Base-by-base conservation (phyloP, 92 coral and sea anemone species). In the Pocillopora meandrina region DNA sequence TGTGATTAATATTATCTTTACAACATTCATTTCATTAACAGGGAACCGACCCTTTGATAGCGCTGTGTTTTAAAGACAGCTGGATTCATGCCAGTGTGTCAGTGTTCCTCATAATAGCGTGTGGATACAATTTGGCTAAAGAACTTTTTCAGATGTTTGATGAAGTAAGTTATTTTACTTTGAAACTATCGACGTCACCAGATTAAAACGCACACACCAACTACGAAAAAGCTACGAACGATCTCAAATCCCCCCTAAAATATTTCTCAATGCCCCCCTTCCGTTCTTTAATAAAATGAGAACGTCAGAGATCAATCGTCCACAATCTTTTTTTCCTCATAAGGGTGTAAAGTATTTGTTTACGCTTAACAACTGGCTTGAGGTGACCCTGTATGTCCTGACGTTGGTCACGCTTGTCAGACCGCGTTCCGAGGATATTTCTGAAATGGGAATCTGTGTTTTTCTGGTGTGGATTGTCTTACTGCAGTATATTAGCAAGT, bases 401-500 rank as follows among this genome's bases (percentile, higher is more conserved):
- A 94, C 98, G 5, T 76, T 94, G 1, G 93, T 94, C 21, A 90
- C 95, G 62, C 83, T 94, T 10, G 95, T 94, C 61, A 83, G 89
- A 47, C 95, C 95, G 56, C 70, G 87, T 1, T 74, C 85, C 57
- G 74, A 75, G 10, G 98, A 90, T 61, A 80, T 92, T 21, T 85
- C 98, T 20, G 95, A 87, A 63, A 90, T 94, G 95, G 95, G 95
- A 16, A 87, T 93, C 9, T 94, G 98, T 31, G 95, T 93, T 16
- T 94, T 94, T 76, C 91, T 94, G n/a, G 98, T 93, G 13, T 94
- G 94, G 91, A 86, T 90, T 23, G 98, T 94, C 12, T 79, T 94
- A 0, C 78, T 94, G 11, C 95, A 92, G 47, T 94, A 94, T 71
- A 87, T 94, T 79, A 94, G 98, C 98, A 94, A 94, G 98, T 94